These are phyloP conservation scores for Calyptomena viridis DNA, from an alignment of 2,113 vertebrate genomes.

Conservation along the genomic window DNA sequence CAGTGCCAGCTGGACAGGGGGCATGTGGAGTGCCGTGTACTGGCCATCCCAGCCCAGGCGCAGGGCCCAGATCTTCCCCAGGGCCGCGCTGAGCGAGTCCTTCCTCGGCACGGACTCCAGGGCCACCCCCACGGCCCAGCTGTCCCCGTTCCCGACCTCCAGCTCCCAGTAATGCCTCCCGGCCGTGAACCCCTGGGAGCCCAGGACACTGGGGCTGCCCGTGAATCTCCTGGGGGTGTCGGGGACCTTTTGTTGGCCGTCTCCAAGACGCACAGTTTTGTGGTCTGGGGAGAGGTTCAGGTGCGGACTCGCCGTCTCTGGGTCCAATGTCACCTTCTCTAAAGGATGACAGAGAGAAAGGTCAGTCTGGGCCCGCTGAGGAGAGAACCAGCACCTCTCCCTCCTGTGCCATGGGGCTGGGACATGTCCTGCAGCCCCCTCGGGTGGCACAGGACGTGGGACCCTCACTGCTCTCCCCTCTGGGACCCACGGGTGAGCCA, in stretches of 20 bases:
- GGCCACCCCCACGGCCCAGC: constrained; percentile 69
- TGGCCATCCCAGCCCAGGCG: background rate
- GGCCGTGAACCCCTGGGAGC: background rate
- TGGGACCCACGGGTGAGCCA: background rate
- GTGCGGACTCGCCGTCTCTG: background rate
- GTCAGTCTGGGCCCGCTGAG: rapidly evolving
- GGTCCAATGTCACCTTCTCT: constrained; percentile 65
- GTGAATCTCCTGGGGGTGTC: constrained; percentile 53
- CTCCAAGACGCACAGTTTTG: background rate
- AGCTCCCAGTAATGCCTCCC: constrained; percentile 74
- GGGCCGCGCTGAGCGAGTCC: rapidly evolving
- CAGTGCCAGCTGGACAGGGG: background rate
- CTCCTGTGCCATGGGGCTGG: background rate
- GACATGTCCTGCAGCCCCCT: rapidly evolving
- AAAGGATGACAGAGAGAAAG: rapidly evolving
- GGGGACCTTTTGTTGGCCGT: background rate
- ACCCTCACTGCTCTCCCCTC: rapidly evolving
- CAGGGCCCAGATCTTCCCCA: constrained; percentile 39
- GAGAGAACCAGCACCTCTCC: background rate
- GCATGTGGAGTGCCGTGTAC: background rate
- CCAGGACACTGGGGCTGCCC: constrained; percentile 23
- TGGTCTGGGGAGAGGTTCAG: constrained; percentile 33
- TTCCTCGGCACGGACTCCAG: constrained; percentile 61
- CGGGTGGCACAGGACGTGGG: rapidly evolving
- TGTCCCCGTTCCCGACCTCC: background rate